Evolutionary conservation across 2,113 vertebrate genomes (phyloP).

Genomic region (Ivindomyrus marchei): DNA sequence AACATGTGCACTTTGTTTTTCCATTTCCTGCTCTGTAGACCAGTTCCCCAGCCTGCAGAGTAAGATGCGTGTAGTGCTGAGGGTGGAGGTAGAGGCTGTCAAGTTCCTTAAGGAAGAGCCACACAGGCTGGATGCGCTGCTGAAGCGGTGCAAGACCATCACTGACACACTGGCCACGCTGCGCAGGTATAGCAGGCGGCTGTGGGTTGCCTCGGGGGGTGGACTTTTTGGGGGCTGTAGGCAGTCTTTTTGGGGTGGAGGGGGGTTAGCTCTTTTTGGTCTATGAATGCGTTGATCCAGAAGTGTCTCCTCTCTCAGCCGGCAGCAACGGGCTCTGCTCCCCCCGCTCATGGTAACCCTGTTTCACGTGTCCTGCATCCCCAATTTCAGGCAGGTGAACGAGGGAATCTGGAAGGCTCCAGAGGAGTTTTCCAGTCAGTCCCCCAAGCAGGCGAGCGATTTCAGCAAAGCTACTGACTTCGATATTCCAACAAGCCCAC

Average conservation of each 20-base stretch:
- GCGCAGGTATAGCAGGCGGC: conserved; percentile 53
- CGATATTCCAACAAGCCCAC: conserved; percentile 77
- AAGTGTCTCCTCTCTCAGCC: not conserved
- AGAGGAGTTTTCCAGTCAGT: conserved; percentile 70
- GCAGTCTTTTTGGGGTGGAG: not conserved
- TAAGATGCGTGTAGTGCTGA: conserved; percentile 94
- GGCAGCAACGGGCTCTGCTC: not conserved
- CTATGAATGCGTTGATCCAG: not conserved
- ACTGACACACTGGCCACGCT: conserved; percentile 69
- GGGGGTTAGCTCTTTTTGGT: too few species aligned
- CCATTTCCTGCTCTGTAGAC: conserved; percentile 56
- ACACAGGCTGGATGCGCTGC: conserved; percentile 83
- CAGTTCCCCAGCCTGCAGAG: conserved; percentile 95
- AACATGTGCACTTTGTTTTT: not conserved
- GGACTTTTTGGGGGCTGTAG: not conserved
- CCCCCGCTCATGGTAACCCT: not conserved
- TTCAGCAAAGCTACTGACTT: conserved; percentile 77
- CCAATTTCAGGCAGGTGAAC: conserved; percentile 73
- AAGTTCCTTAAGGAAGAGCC: conserved; percentile 99
- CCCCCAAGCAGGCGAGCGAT: conserved; percentile 78
- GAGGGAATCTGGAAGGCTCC: conserved; percentile 78
- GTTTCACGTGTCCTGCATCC: not conserved
- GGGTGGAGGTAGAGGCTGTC: conserved; percentile 93
- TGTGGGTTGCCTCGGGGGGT: not conserved
- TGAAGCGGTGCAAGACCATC: conserved; percentile 88